Evolutionary conservation across 2,797 vertebrate genomes (phyloP), one percentile per base, ranked within the genome.

Genomic region (Ambastaia sidthimunki): DNA sequence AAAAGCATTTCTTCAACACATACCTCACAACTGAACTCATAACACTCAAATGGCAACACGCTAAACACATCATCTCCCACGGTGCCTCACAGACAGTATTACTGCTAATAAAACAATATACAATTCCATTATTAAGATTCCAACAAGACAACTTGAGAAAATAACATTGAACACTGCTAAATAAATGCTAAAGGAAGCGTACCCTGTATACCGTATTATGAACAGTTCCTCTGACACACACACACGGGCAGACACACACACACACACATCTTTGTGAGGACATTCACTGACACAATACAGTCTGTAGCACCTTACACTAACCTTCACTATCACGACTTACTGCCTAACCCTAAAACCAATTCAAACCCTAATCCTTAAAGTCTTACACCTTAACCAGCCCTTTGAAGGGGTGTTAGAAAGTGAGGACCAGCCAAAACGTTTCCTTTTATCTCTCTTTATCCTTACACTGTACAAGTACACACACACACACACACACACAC

Each of bases 21-120:
- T n/a, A 28, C 19, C 18, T 15, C 63, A 23, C 37, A 66, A 60
- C 5, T 65, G 2, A 74, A 47, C 23, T 73, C 52, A 21, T 74
- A 62, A 71, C 28, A 57, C 68, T 72, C 47, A 28, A 57, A 76
- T 57, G 62, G 48, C 50, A 54, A 65, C 48, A n/a, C n/a, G 34
- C 18, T 54, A 68, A 21, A 48, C 19, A 59, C 63, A 23, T 48
- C 25, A 57, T 77, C 47, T 31, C 23, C 7, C 37, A 59, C 44
- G 50, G 50, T 65, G 65, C 31, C 57, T 13, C 65, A 84, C 78
- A 74, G 48, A 68, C 62, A 19, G 62, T 48, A 74, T 82, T 86
- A 80, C 82, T 75, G 82, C 85, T 82, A 77, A 18, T 55, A 37
- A 71, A 31, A 25, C 31, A 19, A 81, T 72, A 67, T 31, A 76